These are phyloP conservation scores for Lagopus leucura DNA, from an alignment of 2,113 vertebrate genomes.

Conservation along the genomic window DNA sequence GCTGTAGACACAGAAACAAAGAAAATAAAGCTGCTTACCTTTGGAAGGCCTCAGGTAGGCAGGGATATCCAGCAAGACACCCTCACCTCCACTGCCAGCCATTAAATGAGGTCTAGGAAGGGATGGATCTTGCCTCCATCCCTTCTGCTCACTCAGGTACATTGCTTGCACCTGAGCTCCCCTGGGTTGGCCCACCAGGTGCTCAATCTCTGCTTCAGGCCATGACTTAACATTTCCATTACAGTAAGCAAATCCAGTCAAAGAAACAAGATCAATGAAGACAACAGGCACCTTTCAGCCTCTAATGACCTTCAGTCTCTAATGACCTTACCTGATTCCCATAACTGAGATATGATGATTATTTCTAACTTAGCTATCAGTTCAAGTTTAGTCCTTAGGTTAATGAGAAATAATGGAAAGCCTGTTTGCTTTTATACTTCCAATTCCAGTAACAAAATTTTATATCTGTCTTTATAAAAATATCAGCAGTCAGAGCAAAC, in stretches of 20 bases:
- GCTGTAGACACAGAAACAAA: too few species aligned
- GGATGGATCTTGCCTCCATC: too few species aligned
- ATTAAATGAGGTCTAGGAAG: too few species aligned
- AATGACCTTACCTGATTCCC: conserved; percentile 24
- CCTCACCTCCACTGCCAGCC: too few species aligned
- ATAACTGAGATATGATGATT: neutral
- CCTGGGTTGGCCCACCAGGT: too few species aligned
- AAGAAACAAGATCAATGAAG: neutral
- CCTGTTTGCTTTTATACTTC: conserved; percentile 47
- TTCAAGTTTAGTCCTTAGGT: neutral
- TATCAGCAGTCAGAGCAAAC: conserved; percentile 18
- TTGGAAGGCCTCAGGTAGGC: too few species aligned
- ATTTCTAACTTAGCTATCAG: conserved; percentile 7
- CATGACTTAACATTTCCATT: too few species aligned
- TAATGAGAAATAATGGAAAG: conserved; percentile 46
- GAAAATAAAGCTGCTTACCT: too few species aligned
- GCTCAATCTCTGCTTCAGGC: too few species aligned
- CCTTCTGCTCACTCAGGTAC: too few species aligned
- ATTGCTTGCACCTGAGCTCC: too few species aligned
- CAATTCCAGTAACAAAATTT: conserved; percentile 58
- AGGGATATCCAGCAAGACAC: too few species aligned
- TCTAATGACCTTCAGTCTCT: neutral
- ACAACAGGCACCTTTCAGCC: conserved; percentile 10
- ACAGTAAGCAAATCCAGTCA: neutral
- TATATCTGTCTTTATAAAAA: conserved; percentile 28